Base-by-base conservation (phyloP, 1,140 invertebrate species). In the fruit fly (Drosophila melanogaster) region DNA sequence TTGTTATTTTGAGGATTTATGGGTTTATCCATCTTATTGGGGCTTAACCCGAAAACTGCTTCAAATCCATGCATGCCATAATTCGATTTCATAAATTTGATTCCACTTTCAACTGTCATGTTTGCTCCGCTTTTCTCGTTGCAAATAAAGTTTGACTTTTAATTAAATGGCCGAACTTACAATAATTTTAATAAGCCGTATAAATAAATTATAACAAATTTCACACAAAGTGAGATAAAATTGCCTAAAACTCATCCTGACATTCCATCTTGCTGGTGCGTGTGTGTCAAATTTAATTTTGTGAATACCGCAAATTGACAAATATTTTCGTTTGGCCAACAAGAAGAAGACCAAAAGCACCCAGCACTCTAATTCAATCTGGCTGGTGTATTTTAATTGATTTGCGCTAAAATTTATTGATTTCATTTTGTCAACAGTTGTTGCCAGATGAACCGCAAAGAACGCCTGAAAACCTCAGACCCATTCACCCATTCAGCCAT, bases 381-480 rank as follows among this genome's bases (percentile, higher is more conserved):
- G 66, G 51, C 74, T 58, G 66, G 51, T 65, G 53, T 67, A 72
- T 84, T 89, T 89, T 89, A 89, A 89, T 89, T 89, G 84, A 89
- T 89, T 89, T 75, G 73, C 84, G 79, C 84, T 71, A 15, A 66
- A 89, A 89, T 89, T 89, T 89, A 89, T 89, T 89, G 84, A 89
- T 89, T 84, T 89, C 79, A 90, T 89, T 89, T 84, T 84, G 79
- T 70, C 73, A 83, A 89, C 84, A 89, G 66, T 87, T 87, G 84
- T 65, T 77, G 76, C 69, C 74, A 69, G 80, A 37, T 56, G 51
- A 70, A 72, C 79, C 78, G 54, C 76, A 79, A 67, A 74, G 69
- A 56, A 73, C 55, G 62, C 17, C 51, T 43, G 35, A 54, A 40
- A 43, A 51, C 56, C 46, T 37, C 49, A 53, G 24, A 37, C 49